These are phyloP conservation scores for Pholis gunnellus DNA, from an alignment of 2,113 vertebrate genomes.

Conservation along the genomic window DNA sequence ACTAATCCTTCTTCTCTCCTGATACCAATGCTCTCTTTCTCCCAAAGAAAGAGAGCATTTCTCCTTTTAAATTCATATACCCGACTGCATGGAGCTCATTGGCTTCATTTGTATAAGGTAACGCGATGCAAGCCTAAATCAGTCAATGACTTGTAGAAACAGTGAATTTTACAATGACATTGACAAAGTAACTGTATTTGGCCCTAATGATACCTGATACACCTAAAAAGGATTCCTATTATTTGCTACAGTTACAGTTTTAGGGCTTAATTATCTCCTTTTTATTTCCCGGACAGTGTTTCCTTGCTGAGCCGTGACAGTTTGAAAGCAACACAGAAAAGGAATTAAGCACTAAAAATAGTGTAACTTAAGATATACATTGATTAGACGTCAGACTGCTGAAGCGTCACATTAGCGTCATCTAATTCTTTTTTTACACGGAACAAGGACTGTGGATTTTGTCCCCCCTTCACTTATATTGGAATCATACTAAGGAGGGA, in stretches of 20 bases:
- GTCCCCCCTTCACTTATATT: conserved; percentile 22
- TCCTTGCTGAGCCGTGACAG: conserved; percentile 9
- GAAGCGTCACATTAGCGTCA: conserved; percentile 8
- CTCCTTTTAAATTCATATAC: not conserved
- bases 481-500: not conserved
- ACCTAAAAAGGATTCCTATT: not conserved
- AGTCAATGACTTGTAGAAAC: conserved; percentile 17
- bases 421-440: not conserved
- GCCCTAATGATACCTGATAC: conserved; percentile 6
- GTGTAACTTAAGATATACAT: not conserved
- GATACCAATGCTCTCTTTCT: not conserved
- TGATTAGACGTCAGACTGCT: not conserved
- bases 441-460: not conserved
- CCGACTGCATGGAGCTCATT: not conserved
- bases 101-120: not conserved
- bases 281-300: conserved; percentile 4
- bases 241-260: conserved; percentile 15
- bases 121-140: not conserved
- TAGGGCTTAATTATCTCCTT: conserved; percentile 11
- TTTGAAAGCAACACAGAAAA: conserved; percentile 2
- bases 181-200: conserved; percentile 12
- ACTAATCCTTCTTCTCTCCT: conserved; percentile 1
- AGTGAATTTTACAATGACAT: not conserved
- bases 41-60: too few species aligned
- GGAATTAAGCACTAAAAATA: conserved; percentile 9